phyloP scores from a whole-genome alignment of 37 sponge, comb jelly and placozoan species.

The Chondrosia reniformis region DNA sequence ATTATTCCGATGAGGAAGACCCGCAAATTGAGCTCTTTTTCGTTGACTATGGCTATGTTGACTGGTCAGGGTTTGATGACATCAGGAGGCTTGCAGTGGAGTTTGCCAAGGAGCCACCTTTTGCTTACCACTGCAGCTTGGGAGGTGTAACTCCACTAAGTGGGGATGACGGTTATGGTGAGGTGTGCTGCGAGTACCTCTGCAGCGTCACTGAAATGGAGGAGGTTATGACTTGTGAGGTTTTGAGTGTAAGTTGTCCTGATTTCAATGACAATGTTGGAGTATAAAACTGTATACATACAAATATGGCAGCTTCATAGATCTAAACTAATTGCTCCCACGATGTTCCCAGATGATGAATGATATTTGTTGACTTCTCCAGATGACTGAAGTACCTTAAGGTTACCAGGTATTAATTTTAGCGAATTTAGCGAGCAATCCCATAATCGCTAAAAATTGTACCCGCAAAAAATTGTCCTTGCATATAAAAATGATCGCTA shows the following conservation, averaged over 20 bases:
- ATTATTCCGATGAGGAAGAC: neutral
- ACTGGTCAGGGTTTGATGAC: conserved; percentile 17
- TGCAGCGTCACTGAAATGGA: neutral
- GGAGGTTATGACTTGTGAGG: neutral
- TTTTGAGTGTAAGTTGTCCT: neutral
- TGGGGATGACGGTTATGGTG: neutral
- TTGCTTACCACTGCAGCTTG: conserved; percentile 52
- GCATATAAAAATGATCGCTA: too few species aligned
- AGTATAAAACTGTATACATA: too few species aligned
- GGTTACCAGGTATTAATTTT: too few species aligned
- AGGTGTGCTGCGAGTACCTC: conserved; percentile 18
- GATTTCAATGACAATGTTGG: too few species aligned
- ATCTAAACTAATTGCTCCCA: too few species aligned
- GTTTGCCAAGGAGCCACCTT: conserved; percentile 27
- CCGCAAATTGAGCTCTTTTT: conserved; percentile 27
- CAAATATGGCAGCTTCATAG: too few species aligned
- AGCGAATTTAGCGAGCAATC: too few species aligned
- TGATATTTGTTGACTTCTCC: too few species aligned
- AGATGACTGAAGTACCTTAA: too few species aligned
- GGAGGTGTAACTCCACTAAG: conserved; percentile 24
- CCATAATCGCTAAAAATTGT: too few species aligned
- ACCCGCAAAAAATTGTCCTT: too few species aligned
- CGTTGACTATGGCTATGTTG: conserved; percentile 72
- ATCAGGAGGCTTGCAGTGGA: neutral
- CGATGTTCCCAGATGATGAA: too few species aligned